These are phyloP conservation scores for Hormaphis cornu DNA, from an alignment of 1,140 invertebrate genomes.

Conservation along the genomic window DNA sequence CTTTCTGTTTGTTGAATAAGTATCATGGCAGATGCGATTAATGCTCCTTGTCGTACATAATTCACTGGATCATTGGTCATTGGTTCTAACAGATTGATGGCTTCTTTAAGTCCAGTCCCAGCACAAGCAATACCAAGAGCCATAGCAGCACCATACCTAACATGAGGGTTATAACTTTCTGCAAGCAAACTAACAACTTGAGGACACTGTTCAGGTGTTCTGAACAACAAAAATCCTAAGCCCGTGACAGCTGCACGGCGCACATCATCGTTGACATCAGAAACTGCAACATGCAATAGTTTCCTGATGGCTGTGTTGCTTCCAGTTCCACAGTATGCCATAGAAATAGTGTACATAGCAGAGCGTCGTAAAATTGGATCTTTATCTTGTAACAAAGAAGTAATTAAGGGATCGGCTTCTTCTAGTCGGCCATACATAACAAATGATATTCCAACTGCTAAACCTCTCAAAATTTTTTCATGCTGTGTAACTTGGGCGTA, in stretches of 20 bases:
- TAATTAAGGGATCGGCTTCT: conserved; percentile 89
- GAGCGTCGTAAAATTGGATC: conserved; percentile 81
- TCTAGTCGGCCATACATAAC: conserved; percentile 95
- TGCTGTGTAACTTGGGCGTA: conserved; percentile 90
- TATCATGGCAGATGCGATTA: conserved; percentile 95
- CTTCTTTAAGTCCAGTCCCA: conserved; percentile 90
- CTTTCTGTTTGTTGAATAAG: conserved; percentile 95
- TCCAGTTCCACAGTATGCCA: conserved; percentile 97
- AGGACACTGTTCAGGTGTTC: conserved; percentile 93
- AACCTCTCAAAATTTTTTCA: conserved; percentile 92
- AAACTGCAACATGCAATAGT: conserved; percentile 88
- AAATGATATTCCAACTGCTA: conserved; percentile 90
- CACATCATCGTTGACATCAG: conserved; percentile 98
- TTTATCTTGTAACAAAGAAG: conserved; percentile 72
- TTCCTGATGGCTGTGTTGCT: conserved; percentile 92
- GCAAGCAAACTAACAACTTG: conserved; percentile 90
- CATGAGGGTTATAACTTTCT: conserved; percentile 98
- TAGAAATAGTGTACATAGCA: conserved; percentile 95
- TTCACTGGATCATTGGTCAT: conserved; percentile 99
- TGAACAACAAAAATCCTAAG: conserved; percentile 90
- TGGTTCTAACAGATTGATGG: conserved; percentile 90
- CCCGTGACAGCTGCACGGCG: conserved; percentile 93
- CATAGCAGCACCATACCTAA: conserved; percentile 97
- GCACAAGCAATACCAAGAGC: conserved; percentile 97
- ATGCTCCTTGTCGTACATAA: conserved; percentile 95